Evolutionary conservation across 2,888 invertebrate species (phyloP), one percentile per base, ranked within the genome.

Genomic region (Thyatira batis): DNA sequence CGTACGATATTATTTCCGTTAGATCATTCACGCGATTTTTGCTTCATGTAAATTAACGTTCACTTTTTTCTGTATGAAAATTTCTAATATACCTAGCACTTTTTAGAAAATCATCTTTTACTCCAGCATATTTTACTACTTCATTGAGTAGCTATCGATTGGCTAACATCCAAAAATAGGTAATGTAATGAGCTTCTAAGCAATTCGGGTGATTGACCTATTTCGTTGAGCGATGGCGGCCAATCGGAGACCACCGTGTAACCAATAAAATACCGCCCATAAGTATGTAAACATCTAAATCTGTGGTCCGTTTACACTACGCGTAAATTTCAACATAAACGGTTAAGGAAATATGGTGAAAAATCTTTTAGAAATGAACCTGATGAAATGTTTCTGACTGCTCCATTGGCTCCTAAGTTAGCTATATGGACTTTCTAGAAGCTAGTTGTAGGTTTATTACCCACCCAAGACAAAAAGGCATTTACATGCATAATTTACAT

Each of bases 141-240:
- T 4, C 3, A 23, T 13, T 43, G 9, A 8, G 23, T n/a, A 45
- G 13, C 25, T 46, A 13, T 17, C 25, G 46, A 27, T n/a, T 10
- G 17, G 46, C 1, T 11, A 9, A 17, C 20, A 48, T 10, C 27
- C 48, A 28, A 61, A 62, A 65, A 68, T 71, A 70, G 57, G 54
- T 11, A 33, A 49, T 53, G 43, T 69, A 71, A 68, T 64, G 63
- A 72, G 60, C 54, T 61, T 45, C 60, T 60, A 13, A 50, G 62
- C 67, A 69, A 69, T 70, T 73, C 69, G 71, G 71, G 77, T 70
- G 76, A 74, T 73, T 74, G 78, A 78, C 78, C 78, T 72, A 72
- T 69, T 74, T 76, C 50, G 39, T 52, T 49, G 52, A 52, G 53
- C 61, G 54, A 45, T 58, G 51, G 49, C 53, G 58, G 53, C 64